Percentiles rank a stretch among this genome's conserved stretches.
Conservation (phyloP, 2,888 invertebrate genomes). For the Temnothorax unifasciatus region DNA sequence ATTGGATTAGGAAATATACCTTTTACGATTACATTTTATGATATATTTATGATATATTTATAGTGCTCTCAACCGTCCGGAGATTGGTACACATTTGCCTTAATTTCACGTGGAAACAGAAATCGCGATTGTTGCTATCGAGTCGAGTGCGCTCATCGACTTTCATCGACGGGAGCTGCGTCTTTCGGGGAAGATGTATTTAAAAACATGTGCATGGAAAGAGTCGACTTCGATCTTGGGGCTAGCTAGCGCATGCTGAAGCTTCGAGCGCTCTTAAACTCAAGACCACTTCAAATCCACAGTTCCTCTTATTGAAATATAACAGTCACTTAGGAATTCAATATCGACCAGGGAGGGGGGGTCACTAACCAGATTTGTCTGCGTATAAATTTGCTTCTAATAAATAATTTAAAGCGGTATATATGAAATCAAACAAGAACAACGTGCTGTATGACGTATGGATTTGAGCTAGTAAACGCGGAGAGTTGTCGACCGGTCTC, state of each 20-base stretch:
- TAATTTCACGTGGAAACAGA: neutral
- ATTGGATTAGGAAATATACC: too few relatives aligned
- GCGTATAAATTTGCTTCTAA: conserved; percentile 36
- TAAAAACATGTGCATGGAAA: conserved; percentile 26
- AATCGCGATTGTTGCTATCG: conserved; percentile 1
- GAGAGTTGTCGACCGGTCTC: neutral
- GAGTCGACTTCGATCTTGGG: neutral
- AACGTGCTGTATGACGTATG: neutral
- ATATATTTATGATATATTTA: too few relatives aligned
- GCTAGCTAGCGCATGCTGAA: neutral
- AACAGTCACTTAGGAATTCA: conserved; percentile 13
- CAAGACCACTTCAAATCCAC: conserved; percentile 22
- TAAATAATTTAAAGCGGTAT: neutral
- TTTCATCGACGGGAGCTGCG: conserved; percentile 8
- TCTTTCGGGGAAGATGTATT: neutral
- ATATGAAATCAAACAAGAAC: neutral
- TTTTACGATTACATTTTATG: too few relatives aligned
- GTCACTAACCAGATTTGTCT: neutral
- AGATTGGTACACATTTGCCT: too few relatives aligned
- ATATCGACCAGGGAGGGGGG: neutral
- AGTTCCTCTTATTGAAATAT: conserved; percentile 33
- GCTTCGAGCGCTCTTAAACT: neutral
- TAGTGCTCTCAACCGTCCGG: too few relatives aligned
- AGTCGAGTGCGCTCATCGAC: conserved; percentile 23
- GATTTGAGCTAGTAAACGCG: conserved; percentile 14